These are phyloP conservation scores for Ariolimax columbianus DNA, from an alignment of 2,888 invertebrate genomes.

Conservation along the genomic window DNA sequence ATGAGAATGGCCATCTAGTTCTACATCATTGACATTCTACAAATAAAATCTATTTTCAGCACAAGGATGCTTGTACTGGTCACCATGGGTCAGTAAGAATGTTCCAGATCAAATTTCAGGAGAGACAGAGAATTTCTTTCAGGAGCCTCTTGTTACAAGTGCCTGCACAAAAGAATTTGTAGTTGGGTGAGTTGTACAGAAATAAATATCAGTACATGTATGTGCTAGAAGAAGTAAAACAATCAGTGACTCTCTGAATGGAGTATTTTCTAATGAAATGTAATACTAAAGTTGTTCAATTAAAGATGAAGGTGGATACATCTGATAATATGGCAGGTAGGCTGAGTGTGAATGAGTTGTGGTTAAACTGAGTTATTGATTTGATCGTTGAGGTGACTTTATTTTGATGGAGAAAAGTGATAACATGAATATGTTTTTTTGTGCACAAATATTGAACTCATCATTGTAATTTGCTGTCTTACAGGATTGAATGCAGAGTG, in stretches of 20 bases:
- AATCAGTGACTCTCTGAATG: background rate
- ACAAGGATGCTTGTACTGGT: conserved; percentile 66
- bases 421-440: background rate
- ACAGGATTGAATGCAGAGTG: conserved; percentile 47
- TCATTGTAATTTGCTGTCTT: background rate
- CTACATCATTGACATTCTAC: background rate
- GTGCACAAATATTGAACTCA: background rate
- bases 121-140: conserved; percentile 42
- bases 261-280: background rate
- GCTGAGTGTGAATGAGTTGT: background rate
- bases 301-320: background rate
- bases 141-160: conserved; percentile 29
- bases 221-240: background rate
- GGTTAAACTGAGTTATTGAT: background rate
- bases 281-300: background rate
- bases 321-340: background rate
- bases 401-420: background rate
- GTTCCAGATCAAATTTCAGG: conserved; percentile 40
- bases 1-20: background rate
- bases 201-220: background rate
- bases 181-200: conserved; percentile 20
- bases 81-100: conserved; percentile 68
- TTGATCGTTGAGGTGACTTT: background rate
- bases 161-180: conserved; percentile 39
- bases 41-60: conserved; percentile 18